Percentiles rank a stretch among this genome's conserved stretches.
Evolutionary conservation across 2,797 vertebrate species (phyloP).

Genomic region (Potorous gilbertii): DNA sequence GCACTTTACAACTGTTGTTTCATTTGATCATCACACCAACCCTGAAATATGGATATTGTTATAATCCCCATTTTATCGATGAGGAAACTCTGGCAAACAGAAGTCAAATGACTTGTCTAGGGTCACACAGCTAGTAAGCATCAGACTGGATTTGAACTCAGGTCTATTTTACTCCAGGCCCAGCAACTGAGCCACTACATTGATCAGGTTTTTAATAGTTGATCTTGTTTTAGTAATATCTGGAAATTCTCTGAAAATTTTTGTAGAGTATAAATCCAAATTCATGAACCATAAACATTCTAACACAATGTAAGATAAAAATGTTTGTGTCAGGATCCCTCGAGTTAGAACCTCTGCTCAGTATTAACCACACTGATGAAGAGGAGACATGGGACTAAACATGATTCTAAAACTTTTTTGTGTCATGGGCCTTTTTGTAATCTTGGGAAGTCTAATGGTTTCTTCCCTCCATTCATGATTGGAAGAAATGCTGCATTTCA

Average conservation of each 20-base stretch:
- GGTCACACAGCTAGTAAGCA: not conserved
- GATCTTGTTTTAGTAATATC: not conserved
- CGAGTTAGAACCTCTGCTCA: not conserved
- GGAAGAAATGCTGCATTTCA: not conserved
- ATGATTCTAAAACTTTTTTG: not conserved
- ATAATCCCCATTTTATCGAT: not conserved
- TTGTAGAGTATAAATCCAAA: conserved; percentile 19
- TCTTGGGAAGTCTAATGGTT: not conserved
- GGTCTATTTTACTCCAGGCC: not conserved
- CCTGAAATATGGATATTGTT: not conserved
- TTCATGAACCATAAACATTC: not conserved
- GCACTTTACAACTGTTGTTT: not conserved
- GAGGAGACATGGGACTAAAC: not conserved
- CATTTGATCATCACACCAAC: not conserved
- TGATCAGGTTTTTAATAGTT: not conserved
- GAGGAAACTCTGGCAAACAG: not conserved
- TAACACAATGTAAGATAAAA: conserved; percentile 38
- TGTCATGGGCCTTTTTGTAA: not conserved
- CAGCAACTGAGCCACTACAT: not conserved
- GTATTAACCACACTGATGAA: not conserved
- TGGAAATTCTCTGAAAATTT: not conserved
- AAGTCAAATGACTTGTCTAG: not conserved
- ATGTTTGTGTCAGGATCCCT: not conserved
- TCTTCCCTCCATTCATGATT: not conserved
- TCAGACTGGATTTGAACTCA: not conserved